Evolutionary conservation across 2,113 vertebrate species (phyloP).

Genomic region (Zosterops japonicus): DNA sequence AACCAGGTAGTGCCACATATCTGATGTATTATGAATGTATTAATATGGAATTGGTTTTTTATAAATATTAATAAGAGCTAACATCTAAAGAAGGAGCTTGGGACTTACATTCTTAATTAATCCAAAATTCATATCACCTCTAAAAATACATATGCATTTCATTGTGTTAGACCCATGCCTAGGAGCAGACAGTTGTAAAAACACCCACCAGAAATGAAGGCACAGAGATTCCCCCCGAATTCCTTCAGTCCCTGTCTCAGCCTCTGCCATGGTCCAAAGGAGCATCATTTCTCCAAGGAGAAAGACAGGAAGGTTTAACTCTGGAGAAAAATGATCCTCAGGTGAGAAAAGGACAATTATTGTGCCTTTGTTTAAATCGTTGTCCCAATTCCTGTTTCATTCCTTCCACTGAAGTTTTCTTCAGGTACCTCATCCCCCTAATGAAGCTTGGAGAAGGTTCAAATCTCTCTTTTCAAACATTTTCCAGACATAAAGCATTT

Average conservation of each 20-base stretch:
- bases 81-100: neutral
- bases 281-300: neutral
- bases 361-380: neutral
- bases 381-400: neutral
- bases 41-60: slow-evolving; percentile 42
- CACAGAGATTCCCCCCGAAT: neutral
- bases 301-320: neutral
- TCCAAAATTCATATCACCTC: slow-evolving; percentile 20
- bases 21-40: slow-evolving; percentile 48
- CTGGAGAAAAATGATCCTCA: neutral
- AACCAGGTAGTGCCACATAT: neutral
- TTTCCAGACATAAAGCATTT: neutral
- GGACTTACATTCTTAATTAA: slow-evolving; percentile 51
- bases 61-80: slow-evolving; percentile 68
- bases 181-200: neutral
- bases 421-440: neutral
- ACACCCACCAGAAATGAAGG: neutral
- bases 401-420: neutral
- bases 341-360: neutral
- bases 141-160: neutral
- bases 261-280: neutral
- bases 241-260: neutral
- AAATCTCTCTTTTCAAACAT: neutral
- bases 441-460: neutral
- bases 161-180: neutral